Base-by-base conservation (phyloP, 2,888 invertebrate species). In the Diplazon laetatorius region DNA sequence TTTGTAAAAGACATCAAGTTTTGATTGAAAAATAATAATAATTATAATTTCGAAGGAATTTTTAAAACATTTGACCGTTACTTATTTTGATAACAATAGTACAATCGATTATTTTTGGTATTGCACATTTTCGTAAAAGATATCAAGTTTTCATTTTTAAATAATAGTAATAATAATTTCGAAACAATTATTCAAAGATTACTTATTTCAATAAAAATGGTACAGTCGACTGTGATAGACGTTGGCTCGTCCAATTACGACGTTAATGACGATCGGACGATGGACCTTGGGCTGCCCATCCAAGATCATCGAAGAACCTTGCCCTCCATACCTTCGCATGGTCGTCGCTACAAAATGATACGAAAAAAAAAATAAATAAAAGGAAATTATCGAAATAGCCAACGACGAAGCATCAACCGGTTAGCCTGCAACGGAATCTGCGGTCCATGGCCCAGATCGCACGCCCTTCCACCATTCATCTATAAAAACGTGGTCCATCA, bases 401-500 rank as follows among this genome's bases (percentile, higher is more conserved):
- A n/a, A n/a, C n/a, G 60, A 42, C 70, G 50, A 76, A 76, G 72
- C 37, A 63, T 72, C 39, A 42, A 70, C 66, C 42, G 65, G 72
- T 78, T 74, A 78, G 59, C 73, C 75, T 20, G 39, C 25, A 62
- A 50, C 72, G 71, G 74, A 73, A 50, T 69, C 60, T 81, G 74
- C 82, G 87, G 89, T 89, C 90, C 90, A 85, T 91, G 90, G 90
- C 90, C 90, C 88, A 89, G 89, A 87, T 90, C 77, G 50, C 52
- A 74, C 84, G 88, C 87, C 89, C 89, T 90, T 89, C 88, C 84
- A 87, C 83, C 35, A 66, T 79, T 68, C 72, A 50, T 77, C 82
- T 89, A 90, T 90, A 90, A 90, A 88, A 88, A 84, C 30, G 69
- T 59, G 76, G 77, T 70, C 81, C 80, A 84, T 85, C 87, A 76